A percentile compares a stretch with the other conserved stretches of the same genome.
Conservation (phyloP, 2,888 invertebrate genomes). For the Sphaeridia pumilis region DNA sequence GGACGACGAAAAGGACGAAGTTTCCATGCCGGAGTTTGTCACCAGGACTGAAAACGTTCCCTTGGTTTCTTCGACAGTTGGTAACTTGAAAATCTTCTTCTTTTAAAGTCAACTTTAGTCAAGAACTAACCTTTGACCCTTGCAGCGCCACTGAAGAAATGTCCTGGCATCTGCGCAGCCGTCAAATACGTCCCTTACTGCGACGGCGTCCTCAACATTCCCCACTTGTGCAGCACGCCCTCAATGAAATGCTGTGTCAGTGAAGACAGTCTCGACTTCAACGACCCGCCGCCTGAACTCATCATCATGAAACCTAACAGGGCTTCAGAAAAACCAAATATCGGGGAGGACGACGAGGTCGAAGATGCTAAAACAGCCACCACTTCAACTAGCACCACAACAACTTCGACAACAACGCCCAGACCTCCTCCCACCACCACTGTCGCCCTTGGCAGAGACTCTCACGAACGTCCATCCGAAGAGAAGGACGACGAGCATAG, state of each 20-base stretch:
- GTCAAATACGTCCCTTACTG: constrained; percentile 72
- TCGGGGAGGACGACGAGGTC: constrained; percentile 15
- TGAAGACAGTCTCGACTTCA: constrained; percentile 20
- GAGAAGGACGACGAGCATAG: not conserved
- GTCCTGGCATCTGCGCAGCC: constrained; percentile 73
- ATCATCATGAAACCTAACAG: constrained; percentile 27
- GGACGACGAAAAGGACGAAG: constrained; percentile 15
- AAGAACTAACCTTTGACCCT: too few relatives aligned
- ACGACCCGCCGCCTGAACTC: constrained; percentile 25
- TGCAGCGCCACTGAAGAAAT: constrained; percentile 38
- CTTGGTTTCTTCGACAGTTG: constrained; percentile 4
- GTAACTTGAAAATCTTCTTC: too few relatives aligned
- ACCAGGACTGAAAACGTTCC: constrained; percentile 14
- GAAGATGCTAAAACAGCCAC: constrained; percentile 10
- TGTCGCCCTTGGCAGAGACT: too few relatives aligned
- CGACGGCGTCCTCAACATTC: constrained; percentile 64
- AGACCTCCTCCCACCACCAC: constrained; percentile 35
- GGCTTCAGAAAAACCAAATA: constrained; percentile 5
- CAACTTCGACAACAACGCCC: constrained; percentile 2
- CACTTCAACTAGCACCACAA: constrained; percentile 6
- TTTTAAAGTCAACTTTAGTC: too few relatives aligned
- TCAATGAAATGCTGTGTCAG: constrained; percentile 67
- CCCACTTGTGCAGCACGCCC: constrained; percentile 55
- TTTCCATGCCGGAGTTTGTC: constrained; percentile 7
- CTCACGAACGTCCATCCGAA: too few relatives aligned